Evolutionary conservation across 37 sponge, comb jelly and placozoan species (phyloP).

Genomic region (Chondrilla cf. caribensis): DNA sequence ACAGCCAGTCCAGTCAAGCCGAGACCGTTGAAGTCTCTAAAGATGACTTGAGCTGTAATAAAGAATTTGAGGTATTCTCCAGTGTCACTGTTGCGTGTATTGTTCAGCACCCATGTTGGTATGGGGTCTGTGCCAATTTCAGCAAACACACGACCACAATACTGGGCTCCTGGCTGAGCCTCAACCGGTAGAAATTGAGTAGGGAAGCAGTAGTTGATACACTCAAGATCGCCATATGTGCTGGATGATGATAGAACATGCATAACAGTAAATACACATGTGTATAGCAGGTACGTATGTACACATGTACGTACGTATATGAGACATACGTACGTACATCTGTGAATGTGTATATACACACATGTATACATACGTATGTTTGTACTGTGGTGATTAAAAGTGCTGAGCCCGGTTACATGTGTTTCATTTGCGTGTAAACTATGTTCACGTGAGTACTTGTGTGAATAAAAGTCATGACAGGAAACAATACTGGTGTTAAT

Average conservation of each 20-base stretch:
- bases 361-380: too few relatives aligned
- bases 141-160: constrained; percentile 1
- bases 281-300: too few relatives aligned
- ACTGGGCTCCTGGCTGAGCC: background rate
- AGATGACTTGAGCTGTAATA: background rate
- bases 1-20: background rate
- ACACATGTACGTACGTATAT: too few relatives aligned
- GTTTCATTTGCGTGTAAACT: too few relatives aligned
- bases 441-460: too few relatives aligned
- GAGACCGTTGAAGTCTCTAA: background rate
- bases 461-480: too few relatives aligned
- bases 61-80: constrained; percentile 12
- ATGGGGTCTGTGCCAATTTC: background rate
- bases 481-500: too few relatives aligned
- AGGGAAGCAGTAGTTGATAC: constrained; percentile 3
- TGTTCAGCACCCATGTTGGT: background rate
- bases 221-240: background rate
- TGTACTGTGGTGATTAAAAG: too few relatives aligned
- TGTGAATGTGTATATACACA: too few relatives aligned
- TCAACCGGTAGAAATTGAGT: background rate
- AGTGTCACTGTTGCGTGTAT: background rate
- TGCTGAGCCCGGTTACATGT: too few relatives aligned
- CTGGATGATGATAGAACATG: background rate
- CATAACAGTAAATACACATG: too few relatives aligned
- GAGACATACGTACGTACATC: too few relatives aligned